Percentiles rank a stretch among this genome's conserved stretches.
Evolutionary conservation across 2,797 vertebrate genomes (phyloP).

Genomic region (Cossypha polioptera): DNA sequence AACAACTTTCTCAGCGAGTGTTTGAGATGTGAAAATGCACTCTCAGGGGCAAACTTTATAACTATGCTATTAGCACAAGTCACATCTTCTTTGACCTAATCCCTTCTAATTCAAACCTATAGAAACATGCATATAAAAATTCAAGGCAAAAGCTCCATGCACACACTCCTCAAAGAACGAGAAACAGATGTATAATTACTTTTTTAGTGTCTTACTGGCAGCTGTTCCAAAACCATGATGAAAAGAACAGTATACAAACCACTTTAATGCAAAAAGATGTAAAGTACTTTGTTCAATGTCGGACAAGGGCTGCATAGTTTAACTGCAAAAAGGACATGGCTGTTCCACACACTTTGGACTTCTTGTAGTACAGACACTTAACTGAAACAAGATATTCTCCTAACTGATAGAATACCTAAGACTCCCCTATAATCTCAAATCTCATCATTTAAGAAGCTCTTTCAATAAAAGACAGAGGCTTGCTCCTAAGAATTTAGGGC

Average conservation of each 20-base stretch:
- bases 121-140: background rate
- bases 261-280: background rate
- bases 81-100: background rate
- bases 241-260: constrained; percentile 8
- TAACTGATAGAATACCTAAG: background rate
- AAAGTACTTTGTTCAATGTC: constrained; percentile 16
- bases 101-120: background rate
- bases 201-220: constrained; percentile 36
- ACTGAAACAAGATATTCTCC: background rate
- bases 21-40: background rate
- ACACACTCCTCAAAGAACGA: background rate
- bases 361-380: background rate
- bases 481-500: background rate
- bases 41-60: background rate
- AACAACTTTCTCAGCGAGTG: background rate
- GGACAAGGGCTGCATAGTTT: background rate
- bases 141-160: background rate
- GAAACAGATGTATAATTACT: constrained; percentile 61
- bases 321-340: background rate
- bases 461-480: background rate
- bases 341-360: background rate
- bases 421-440: background rate
- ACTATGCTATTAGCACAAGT: background rate
- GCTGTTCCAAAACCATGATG: constrained; percentile 20
- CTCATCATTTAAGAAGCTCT: background rate